Conservation (phyloP, 1,140 invertebrate species). For the Listronotus oregonensis region DNA sequence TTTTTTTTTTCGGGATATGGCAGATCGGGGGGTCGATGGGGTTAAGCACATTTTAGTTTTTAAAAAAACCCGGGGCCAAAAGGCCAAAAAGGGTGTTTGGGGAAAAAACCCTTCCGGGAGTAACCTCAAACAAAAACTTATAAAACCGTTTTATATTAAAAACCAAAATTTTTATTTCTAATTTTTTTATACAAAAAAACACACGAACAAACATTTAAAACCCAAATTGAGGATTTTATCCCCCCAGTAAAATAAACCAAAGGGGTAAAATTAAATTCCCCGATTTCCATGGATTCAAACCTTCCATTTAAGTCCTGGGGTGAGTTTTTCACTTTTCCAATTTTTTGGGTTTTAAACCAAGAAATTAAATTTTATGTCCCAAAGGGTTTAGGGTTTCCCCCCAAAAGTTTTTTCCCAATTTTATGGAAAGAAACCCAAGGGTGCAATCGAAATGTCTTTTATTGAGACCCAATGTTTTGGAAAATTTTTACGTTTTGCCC, state of each 20-base stretch:
- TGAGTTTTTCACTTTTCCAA: conserved; percentile 39
- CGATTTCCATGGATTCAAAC: conserved; percentile 50
- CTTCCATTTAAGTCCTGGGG: conserved; percentile 50
- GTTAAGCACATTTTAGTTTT: too few species aligned
- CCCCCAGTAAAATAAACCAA: conserved; percentile 45
- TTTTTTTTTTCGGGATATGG: too few species aligned
- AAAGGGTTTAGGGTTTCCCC: conserved; percentile 18
- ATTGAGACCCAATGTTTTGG: conserved; percentile 17
- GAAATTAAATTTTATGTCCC: conserved; percentile 54
- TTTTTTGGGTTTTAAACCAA: conserved; percentile 47
- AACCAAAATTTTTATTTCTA: too few species aligned
- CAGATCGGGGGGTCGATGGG: too few species aligned
- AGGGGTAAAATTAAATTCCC: conserved; percentile 54
- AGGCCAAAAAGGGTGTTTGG: too few species aligned
- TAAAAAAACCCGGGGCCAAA: too few species aligned
- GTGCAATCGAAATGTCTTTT: conserved; percentile 37
- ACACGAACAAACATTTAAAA: too few species aligned
- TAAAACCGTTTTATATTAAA: too few species aligned
- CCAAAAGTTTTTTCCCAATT: conserved; percentile 31
- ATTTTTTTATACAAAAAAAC: too few species aligned
- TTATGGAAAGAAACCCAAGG: conserved; percentile 39
- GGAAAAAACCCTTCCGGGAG: too few species aligned
- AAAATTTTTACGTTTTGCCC: conserved; percentile 20
- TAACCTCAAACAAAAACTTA: too few species aligned
- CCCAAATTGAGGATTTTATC: too few species aligned